Percentiles rank a stretch among this genome's conserved stretches.
Evolutionary conservation across 2,113 vertebrate species (phyloP).

Genomic region (Rhabdomys dilectus): DNA sequence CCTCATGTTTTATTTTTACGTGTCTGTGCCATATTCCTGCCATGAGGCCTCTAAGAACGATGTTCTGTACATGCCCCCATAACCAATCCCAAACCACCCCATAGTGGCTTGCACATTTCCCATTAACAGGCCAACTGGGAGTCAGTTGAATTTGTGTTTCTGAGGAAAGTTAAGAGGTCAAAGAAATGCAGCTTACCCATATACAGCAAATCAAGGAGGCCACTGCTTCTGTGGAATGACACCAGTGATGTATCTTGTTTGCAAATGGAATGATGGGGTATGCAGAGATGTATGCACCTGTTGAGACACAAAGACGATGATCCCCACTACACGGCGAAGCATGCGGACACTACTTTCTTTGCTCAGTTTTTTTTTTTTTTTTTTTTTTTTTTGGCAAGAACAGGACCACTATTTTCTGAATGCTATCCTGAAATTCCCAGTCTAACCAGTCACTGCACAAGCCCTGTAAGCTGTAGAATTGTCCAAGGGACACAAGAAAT

Average conservation of each 20-base stretch:
- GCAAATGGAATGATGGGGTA: slow-evolving; percentile 31
- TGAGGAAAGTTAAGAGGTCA: background rate
- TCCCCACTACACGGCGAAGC: slow-evolving; percentile 23
- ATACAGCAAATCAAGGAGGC: slow-evolving; percentile 27
- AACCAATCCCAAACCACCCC: background rate
- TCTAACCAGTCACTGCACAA: background rate
- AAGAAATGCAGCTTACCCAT: slow-evolving; percentile 17
- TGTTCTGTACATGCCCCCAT: background rate
- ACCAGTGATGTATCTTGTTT: slow-evolving; percentile 28
- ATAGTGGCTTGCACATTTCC: background rate
- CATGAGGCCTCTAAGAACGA: background rate
- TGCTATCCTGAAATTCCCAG: slow-evolving; percentile 14
- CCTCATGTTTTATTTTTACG: background rate
- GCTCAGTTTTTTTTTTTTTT: background rate
- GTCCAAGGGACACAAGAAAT: slow-evolving; percentile 40
- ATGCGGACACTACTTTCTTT: background rate
- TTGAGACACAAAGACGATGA: slow-evolving; percentile 36
- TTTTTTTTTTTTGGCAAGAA: background rate
- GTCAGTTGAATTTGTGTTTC: background rate
- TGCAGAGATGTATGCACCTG: background rate
- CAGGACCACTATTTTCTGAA: slow-evolving; percentile 6
- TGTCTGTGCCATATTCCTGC: background rate
- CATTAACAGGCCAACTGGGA: background rate
- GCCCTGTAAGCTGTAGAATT: background rate
- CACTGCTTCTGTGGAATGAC: background rate